Evolutionary conservation across 1,140 invertebrate genomes (phyloP).

Genomic region (Ylistrum balloti): DNA sequence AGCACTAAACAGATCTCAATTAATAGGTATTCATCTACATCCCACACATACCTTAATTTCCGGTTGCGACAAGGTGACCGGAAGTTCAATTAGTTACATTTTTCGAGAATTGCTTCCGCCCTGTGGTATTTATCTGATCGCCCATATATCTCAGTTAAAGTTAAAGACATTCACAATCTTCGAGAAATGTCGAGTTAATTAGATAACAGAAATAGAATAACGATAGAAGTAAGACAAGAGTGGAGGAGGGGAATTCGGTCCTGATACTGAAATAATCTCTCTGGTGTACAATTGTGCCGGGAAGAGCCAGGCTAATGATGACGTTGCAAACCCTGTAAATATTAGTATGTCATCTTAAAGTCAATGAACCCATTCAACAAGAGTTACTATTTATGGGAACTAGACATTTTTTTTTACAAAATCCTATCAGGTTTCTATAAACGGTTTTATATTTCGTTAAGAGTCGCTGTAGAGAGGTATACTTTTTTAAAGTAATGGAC

Average conservation of each 20-base stretch:
- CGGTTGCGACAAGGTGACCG: background rate
- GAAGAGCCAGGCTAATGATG: background rate
- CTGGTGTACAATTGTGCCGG: background rate
- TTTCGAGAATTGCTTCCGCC: background rate
- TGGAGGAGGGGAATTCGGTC: too few relatives aligned
- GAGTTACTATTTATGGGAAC: too few relatives aligned
- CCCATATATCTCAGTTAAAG: background rate
- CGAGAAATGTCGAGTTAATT: background rate
- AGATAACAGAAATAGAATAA: background rate
- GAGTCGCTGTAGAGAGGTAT: too few relatives aligned
- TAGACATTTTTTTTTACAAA: too few relatives aligned
- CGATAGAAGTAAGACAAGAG: too few relatives aligned
- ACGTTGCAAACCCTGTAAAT: background rate
- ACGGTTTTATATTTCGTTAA: too few relatives aligned
- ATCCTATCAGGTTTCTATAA: too few relatives aligned
- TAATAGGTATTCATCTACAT: background rate
- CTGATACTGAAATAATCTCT: background rate
- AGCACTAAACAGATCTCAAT: background rate
- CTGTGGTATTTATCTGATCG: background rate
- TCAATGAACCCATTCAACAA: background rate
- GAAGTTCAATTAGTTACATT: background rate
- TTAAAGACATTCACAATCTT: background rate
- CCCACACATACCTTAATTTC: background rate
- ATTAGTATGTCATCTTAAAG: background rate
- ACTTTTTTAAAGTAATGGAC: too few relatives aligned